Conservation (phyloP, 2,797 vertebrate species). For the Gobionotothen gibberifrons region DNA sequence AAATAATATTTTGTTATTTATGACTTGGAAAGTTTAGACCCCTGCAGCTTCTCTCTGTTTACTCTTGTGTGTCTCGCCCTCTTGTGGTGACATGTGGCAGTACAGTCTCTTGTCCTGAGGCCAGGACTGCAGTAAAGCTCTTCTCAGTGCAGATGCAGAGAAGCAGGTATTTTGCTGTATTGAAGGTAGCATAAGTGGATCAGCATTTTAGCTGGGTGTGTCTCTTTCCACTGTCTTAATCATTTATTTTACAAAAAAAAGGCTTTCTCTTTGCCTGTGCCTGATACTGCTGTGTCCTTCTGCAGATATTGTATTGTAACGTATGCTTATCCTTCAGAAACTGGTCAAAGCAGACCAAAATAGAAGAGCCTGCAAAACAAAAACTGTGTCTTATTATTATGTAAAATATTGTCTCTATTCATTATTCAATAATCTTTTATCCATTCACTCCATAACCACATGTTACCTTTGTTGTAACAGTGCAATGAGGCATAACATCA, state of each 20-base stretch:
- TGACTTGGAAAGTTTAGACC: neutral
- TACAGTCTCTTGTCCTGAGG: conserved; percentile 8
- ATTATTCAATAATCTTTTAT: too few species aligned
- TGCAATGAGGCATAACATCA: neutral
- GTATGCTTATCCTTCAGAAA: too few species aligned
- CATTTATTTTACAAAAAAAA: neutral
- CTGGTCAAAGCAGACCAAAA: too few species aligned
- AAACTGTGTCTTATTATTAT: too few species aligned
- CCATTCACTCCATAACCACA: neutral
- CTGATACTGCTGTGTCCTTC: neutral
- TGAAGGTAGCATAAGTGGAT: conserved; percentile 20
- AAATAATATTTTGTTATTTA: neutral
- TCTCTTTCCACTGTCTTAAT: neutral
- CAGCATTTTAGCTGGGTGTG: neutral
- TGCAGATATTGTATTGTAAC: neutral
- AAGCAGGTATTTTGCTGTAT: conserved; percentile 6
- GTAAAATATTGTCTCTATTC: too few species aligned
- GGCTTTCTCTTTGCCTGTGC: neutral
- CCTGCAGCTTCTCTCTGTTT: neutral
- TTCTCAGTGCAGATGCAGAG: conserved; percentile 4
- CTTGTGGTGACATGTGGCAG: conserved; percentile 66
- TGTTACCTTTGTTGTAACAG: neutral
- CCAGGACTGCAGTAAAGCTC: conserved; percentile 52
- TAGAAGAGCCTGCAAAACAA: too few species aligned
- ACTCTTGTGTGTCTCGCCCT: conserved; percentile 56